Base-by-base conservation (phyloP, 2,888 invertebrate species). In the Lasioglossum oenotherae region DNA sequence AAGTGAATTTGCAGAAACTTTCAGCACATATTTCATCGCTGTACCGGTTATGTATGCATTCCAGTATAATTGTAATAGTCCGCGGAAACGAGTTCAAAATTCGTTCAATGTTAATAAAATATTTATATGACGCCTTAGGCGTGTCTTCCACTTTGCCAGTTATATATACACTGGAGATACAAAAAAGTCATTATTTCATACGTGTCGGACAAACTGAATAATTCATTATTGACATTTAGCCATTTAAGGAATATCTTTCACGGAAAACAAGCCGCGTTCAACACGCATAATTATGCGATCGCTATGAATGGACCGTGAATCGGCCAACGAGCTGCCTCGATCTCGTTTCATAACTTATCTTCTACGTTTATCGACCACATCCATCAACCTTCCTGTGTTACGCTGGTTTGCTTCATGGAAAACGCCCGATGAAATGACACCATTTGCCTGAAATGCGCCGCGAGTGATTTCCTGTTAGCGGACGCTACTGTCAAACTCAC, bases 401-500 rank as follows among this genome's bases (percentile, higher is more conserved):
- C 35, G 27, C 16, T 16, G 73, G 69, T 27, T 49, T 49, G 23
- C 60, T 60, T 35, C 23, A 73, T 57, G 73, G 57, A 77, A 79
- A 60, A 82, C 60, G 76, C 75, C 75, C 67, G 31, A 73, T 16
- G 1, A 53, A 71, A 1, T 49, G 38, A 64, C 19, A 44, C 27
- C 23, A 60, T n/a, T 16, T 19, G 5, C n/a, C 49, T 86, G 86
- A 86, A 81, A 80, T 75, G 38, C 35, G 64, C 27, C 49, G 67
- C 67, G 38, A 78, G 16, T 73, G 14, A 49, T 27, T 81, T 81
- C 86, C 75, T 86, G 75, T 44, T 8, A 53, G 44, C 78, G 44
- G 57, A 38, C 67, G 78, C 27, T 78, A 81, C 38, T 76, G 80
- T 82, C 86, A 84, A 80, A 73, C 77, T 81, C 72, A 16, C 41